These are phyloP conservation scores for Lerista edwardsae DNA, from an alignment of 2,797 vertebrate species.

Conservation along the genomic window DNA sequence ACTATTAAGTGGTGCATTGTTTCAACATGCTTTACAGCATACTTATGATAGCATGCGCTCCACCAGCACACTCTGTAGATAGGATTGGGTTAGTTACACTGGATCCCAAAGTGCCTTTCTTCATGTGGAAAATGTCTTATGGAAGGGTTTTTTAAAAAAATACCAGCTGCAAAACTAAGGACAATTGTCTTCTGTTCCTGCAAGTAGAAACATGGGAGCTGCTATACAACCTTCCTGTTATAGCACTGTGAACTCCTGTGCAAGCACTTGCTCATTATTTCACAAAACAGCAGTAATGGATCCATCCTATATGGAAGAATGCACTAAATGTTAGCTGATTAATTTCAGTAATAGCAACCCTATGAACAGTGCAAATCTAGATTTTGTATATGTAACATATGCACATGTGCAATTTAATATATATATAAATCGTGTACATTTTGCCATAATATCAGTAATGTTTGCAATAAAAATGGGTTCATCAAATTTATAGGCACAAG, in stretches of 20 bases:
- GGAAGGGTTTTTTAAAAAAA: neutral
- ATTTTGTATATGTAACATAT: neutral
- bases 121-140: neutral
- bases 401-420: neutral
- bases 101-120: neutral
- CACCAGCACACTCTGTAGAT: no score
- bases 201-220: neutral
- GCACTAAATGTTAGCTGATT: neutral
- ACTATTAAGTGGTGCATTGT: no score
- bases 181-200: neutral
- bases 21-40: no score
- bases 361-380: neutral
- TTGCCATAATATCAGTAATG: neutral
- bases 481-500: neutral
- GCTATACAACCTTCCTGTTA: neutral
- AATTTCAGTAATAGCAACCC: neutral
- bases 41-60: no score
- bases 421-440: neutral
- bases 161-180: neutral
- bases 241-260: neutral
- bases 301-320: neutral
- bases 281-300: neutral
- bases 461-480: neutral
- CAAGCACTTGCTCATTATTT: neutral
- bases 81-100: no score